A percentile compares a stretch with the other conserved stretches of the same genome.
Conservation (phyloP, 2,888 invertebrate genomes). For the Pecten maximus region DNA sequence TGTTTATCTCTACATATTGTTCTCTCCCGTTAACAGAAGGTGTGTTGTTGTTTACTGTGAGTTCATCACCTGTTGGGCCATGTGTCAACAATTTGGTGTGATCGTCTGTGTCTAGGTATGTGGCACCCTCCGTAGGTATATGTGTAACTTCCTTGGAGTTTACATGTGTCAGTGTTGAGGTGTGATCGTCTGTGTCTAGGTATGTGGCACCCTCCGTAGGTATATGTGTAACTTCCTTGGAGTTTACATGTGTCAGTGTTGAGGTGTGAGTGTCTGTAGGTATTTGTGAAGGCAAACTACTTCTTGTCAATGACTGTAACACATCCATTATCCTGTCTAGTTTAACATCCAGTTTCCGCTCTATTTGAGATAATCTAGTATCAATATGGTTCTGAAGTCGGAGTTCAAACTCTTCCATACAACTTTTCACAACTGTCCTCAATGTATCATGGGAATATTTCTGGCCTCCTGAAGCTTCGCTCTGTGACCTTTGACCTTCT, state of each 20-base stretch:
- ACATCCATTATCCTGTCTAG: background rate
- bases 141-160: background rate
- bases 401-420: background rate
- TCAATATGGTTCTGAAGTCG: background rate
- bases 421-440: conserved; percentile 5
- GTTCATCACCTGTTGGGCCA: too few relatives aligned
- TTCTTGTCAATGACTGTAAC: background rate
- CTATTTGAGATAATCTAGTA: background rate
- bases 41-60: background rate
- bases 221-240: background rate
- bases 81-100: background rate
- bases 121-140: background rate
- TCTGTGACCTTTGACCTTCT: background rate
- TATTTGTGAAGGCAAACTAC: background rate
- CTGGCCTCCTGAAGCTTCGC: background rate
- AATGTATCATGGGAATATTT: background rate
- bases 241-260: background rate
- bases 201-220: background rate
- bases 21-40: background rate
- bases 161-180: background rate
- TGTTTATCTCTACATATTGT: background rate
- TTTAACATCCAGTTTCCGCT: background rate
- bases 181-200: background rate
- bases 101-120: background rate
- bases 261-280: background rate